A percentile compares a stretch with the other conserved stretches of the same genome.
These are phyloP conservation scores for Orchestes rusci DNA, from an alignment of 2,888 invertebrate species.

Conservation along the genomic window DNA sequence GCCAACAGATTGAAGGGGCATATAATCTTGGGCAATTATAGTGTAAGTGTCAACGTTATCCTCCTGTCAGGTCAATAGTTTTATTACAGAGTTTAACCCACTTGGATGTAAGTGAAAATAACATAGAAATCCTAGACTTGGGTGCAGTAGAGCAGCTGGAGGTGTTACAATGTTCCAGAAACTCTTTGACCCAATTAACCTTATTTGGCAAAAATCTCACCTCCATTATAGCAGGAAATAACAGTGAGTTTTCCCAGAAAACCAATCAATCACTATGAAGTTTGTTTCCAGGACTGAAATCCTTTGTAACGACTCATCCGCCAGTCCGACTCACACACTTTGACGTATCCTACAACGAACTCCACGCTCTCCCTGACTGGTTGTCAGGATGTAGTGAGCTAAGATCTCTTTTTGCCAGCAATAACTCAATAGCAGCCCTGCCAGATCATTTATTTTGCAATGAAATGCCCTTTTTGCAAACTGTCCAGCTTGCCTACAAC, in stretches of 20 bases:
- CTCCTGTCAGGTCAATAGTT: neutral
- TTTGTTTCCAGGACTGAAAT: constrained; percentile 59
- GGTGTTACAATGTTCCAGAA: constrained; percentile 67
- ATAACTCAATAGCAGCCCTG: constrained; percentile 61
- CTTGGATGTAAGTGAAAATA: constrained; percentile 77
- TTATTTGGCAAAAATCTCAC: constrained; percentile 69
- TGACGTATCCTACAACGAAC: constrained; percentile 71
- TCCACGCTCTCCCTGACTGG: constrained; percentile 71
- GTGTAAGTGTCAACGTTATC: constrained; percentile 50
- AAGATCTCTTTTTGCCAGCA: constrained; percentile 65
- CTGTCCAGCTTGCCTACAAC: constrained; percentile 71
- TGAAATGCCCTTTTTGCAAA: constrained; percentile 64
- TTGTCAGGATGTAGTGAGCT: constrained; percentile 64
- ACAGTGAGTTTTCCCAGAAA: constrained; percentile 52
- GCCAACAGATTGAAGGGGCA: constrained; percentile 75
- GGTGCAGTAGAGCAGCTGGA: constrained; percentile 71
- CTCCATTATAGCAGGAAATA: constrained; percentile 74
- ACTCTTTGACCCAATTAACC: constrained; percentile 66
- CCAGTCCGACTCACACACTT: constrained; percentile 68
- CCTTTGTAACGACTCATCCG: constrained; percentile 59
- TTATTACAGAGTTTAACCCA: constrained; percentile 66
- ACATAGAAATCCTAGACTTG: constrained; percentile 73
- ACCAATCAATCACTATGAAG: neutral
- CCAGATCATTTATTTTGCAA: constrained; percentile 69
- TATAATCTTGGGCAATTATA: constrained; percentile 79